Evolutionary conservation across 2,797 vertebrate species (phyloP).

Genomic region (Octomys mimax): DNA sequence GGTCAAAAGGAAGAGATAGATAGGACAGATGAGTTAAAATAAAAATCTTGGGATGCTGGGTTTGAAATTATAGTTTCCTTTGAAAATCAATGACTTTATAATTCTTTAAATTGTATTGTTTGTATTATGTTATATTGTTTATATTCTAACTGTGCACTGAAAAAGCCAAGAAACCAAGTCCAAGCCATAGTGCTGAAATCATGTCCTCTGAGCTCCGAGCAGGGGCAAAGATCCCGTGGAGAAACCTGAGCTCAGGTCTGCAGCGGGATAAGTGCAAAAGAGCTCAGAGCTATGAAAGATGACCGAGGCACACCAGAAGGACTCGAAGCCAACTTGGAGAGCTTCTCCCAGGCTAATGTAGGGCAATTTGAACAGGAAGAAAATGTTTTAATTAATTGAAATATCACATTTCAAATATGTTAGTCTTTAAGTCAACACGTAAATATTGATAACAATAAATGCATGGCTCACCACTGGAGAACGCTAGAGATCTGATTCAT

Average conservation of each 20-base stretch:
- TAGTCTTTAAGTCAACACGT: neutral
- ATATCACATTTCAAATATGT: conserved; percentile 4
- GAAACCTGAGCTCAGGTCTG: neutral
- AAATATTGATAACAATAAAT: conserved; percentile 9
- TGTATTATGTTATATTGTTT: neutral
- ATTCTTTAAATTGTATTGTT: neutral
- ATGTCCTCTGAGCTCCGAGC: neutral
- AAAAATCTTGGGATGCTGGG: neutral
- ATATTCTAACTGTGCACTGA: neutral
- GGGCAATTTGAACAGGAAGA: neutral
- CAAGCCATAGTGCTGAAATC: neutral
- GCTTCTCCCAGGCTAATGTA: neutral
- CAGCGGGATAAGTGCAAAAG: neutral
- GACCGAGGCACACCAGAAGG: neutral
- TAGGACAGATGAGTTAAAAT: neutral
- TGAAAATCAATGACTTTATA: conserved; percentile 22
- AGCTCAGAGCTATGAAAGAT: neutral
- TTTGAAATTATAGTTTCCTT: conserved; percentile 18
- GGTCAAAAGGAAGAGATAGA: conserved; percentile 28
- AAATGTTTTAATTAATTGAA: conserved; percentile 8
- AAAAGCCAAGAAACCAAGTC: conserved; percentile 11
- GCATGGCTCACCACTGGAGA: neutral
- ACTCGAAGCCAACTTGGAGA: neutral
- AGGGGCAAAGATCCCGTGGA: neutral
- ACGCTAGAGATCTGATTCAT: neutral